Evolutionary conservation across 2,888 invertebrate genomes (phyloP).

Genomic region (Drosophila anomalipes): DNA sequence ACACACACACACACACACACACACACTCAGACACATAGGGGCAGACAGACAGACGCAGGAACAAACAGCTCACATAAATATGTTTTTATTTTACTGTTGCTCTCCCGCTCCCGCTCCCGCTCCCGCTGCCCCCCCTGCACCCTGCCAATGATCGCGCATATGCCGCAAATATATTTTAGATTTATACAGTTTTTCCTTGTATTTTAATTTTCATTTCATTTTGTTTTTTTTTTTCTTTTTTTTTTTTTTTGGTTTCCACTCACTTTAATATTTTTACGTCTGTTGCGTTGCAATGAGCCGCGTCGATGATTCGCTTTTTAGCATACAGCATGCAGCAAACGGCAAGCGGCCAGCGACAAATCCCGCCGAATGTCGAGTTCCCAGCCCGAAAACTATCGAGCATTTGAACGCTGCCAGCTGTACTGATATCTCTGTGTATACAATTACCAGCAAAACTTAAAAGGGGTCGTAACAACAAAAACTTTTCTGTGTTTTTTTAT

Average conservation of each 20-base stretch:
- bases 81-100: slow-evolving; percentile 66
- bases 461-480: slow-evolving; percentile 28
- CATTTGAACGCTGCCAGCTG: slow-evolving; percentile 54
- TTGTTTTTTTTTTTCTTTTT: slow-evolving; percentile 6
- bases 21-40: not conserved
- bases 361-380: slow-evolving; percentile 21
- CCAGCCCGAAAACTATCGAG: slow-evolving; percentile 38
- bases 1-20: not conserved
- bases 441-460: not conserved
- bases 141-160: slow-evolving; percentile 67
- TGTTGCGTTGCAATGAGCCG: slow-evolving; percentile 85
- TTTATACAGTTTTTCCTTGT: slow-evolving; percentile 50
- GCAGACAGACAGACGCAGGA: slow-evolving; percentile 31
- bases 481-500: slow-evolving; percentile 13
- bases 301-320: slow-evolving; percentile 78
- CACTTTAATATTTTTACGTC: slow-evolving; percentile 81
- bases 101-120: not conserved
- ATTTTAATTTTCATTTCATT: slow-evolving; percentile 20
- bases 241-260: slow-evolving; percentile 27
- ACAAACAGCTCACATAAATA: slow-evolving; percentile 62
- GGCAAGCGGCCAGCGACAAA: slow-evolving; percentile 7
- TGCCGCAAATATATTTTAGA: slow-evolving; percentile 71
- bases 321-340: slow-evolving; percentile 55
- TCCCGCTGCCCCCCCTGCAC: not conserved
- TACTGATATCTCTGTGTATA: slow-evolving; percentile 11